Evolutionary conservation across 2,888 invertebrate genomes (phyloP), one percentile per base, ranked within the genome.

Genomic region (Ischnura elegans): DNA sequence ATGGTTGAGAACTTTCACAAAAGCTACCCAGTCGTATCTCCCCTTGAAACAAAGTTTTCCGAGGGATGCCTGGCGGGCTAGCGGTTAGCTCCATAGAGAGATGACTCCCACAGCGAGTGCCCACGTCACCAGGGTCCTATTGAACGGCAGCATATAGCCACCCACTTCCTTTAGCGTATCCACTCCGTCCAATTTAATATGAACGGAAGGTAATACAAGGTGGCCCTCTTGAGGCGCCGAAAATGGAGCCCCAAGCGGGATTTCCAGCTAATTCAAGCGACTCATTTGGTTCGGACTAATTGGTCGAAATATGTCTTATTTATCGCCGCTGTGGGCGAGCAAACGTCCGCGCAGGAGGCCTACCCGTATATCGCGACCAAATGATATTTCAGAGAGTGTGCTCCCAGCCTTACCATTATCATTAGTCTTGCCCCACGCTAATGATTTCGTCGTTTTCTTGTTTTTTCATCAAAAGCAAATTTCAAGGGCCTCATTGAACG

Each of bases 271-370:
- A 90, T 90, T 90, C 61, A 90, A 90, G 66, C 61, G 90, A 90
- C 61, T 90, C 86, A 45, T 86, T 46, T 43, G 45, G 2, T 5
- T 25, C 66, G 43, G 36, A 76, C 90, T 90, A 90, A 90, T 90
- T 90, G 90, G 90, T 43, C 90, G 61, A 43, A 51, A 90, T 90
- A 43, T 90, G 61, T 43, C 87, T 90, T 90, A 90, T 90, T 90
- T 90, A 90, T 90, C 16, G 90, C 42, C n/a, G 90, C n/a, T 76
- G 61, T 43, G 90, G 42, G 25, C 36, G 61, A 25, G 3, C n/a
- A 25, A 42, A 2, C 16, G 43, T 46, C 25, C 86, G 45, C 45
- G 1, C 21, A 45, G n/a, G 61, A 19, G 36, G 61, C 61, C 43
- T 25, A 6, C 61, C 36, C 36, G 76, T 36, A 29, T 36, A 36